A percentile compares a stretch with the other conserved stretches of the same genome.
Conservation (phyloP, 2,797 vertebrate genomes). For the Pachyuromys duprasi region DNA sequence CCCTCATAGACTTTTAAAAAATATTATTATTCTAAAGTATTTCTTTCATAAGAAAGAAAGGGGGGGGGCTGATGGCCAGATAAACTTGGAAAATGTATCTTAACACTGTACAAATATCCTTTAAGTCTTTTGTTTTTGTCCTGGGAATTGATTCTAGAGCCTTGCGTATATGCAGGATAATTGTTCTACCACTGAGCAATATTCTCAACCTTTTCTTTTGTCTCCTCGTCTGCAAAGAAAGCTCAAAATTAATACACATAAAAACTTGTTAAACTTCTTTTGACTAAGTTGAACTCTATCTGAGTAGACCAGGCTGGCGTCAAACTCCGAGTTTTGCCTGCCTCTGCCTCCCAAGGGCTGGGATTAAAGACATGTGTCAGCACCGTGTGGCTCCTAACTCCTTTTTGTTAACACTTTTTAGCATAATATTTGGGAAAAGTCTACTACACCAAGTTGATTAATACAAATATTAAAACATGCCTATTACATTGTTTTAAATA, state of each 20-base stretch:
- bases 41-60: not conserved
- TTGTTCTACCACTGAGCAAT: not conserved
- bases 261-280: constrained; percentile 16
- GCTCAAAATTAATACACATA: not conserved
- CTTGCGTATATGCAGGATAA: not conserved
- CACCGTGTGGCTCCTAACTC: not conserved
- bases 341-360: not conserved
- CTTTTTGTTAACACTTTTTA: constrained; percentile 9
- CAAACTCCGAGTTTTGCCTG: not conserved
- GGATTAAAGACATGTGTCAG: not conserved
- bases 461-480: constrained; percentile 27
- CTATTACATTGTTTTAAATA: constrained; percentile 17
- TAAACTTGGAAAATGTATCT: constrained; percentile 4
- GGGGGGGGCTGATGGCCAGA: not conserved
- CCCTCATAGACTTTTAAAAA: too few relatives aligned
- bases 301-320: not conserved
- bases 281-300: not conserved
- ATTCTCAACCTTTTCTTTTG: not conserved
- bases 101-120: not conserved
- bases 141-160: not conserved
- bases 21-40: constrained; percentile 4
- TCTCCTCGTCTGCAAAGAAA: not conserved
- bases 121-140: not conserved
- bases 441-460: constrained; percentile 36
- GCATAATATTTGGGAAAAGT: constrained; percentile 29